Percentiles rank a stretch among this genome's conserved stretches.
Conservation (phyloP, 53 echinoderm and acorn worm species). For the Actinopyga echinites region DNA sequence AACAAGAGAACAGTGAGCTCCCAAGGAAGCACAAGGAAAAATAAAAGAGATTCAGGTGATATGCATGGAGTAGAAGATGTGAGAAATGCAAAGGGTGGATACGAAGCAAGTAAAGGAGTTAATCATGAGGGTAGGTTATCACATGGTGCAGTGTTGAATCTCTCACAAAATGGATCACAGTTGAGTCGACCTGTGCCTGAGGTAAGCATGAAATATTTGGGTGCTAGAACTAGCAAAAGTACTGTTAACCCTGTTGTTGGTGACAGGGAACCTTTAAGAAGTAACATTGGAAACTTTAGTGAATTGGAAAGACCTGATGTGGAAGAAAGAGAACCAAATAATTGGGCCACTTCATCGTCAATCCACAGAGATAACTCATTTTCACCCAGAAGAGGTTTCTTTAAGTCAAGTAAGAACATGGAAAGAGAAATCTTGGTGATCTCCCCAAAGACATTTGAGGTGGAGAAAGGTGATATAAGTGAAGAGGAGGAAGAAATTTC, state of each 20-base stretch:
- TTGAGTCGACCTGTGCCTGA: not conserved
- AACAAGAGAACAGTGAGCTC: too few relatives aligned
- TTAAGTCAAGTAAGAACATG: not conserved
- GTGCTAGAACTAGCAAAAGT: not conserved
- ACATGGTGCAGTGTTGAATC: not conserved
- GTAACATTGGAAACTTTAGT: too few relatives aligned
- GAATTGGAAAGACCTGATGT: not conserved
- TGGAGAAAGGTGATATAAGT: not conserved
- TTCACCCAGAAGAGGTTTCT: conserved; percentile 2
- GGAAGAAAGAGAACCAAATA: not conserved
- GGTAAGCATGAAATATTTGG: not conserved
- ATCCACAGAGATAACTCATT: not conserved
- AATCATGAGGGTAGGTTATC: too few relatives aligned
- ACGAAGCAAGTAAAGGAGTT: too few relatives aligned
- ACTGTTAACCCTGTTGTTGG: too few relatives aligned
- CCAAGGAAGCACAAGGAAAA: too few relatives aligned
- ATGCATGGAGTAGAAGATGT: too few relatives aligned
- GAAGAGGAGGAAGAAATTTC: conserved; percentile 21
- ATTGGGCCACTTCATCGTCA: conserved; percentile 31
- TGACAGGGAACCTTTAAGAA: too few relatives aligned
- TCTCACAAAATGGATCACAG: conserved; percentile 18
- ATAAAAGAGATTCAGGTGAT: too few relatives aligned
- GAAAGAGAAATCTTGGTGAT: conserved; percentile 8
- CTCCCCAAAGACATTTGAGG: not conserved
- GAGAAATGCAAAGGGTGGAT: too few relatives aligned